phyloP scores from a whole-genome alignment of 2,113 vertebrate genomes.

The Zonotrichia leucophrys region DNA sequence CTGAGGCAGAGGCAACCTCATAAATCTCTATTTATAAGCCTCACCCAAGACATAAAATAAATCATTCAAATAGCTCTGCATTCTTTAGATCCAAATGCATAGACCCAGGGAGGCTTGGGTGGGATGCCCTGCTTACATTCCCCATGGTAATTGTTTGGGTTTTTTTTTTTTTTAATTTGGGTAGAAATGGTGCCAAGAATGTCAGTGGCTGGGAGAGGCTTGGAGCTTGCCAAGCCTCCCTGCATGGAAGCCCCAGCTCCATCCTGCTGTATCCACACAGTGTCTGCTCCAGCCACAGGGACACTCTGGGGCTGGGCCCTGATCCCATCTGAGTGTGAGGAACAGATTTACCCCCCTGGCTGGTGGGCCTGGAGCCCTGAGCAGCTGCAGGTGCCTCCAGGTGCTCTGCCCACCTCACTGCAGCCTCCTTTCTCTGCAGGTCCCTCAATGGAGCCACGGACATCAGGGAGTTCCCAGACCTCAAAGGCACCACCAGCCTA shows the following conservation, averaged over 20 bases:
- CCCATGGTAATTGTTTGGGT: neutral
- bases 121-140: slow-evolving; percentile 17
- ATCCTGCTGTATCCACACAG: neutral
- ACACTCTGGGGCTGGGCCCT: accelerated
- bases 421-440: slow-evolving; percentile 63
- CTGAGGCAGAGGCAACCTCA: neutral
- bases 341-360: neutral
- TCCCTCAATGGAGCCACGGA: slow-evolving; percentile 90
- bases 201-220: neutral
- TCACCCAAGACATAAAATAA: neutral
- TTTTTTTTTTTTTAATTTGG: neutral
- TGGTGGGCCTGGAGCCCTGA: neutral
- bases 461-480: slow-evolving; percentile 89
- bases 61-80: neutral
- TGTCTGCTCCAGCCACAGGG: neutral
- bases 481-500: slow-evolving; percentile 93
- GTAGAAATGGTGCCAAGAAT: slow-evolving; percentile 20
- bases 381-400: neutral
- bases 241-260: neutral
- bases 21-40: neutral
- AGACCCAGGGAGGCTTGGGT: neutral
- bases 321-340: neutral
- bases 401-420: neutral
- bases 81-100: neutral
- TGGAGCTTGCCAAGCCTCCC: neutral